These are phyloP conservation scores for Cossypha polioptera DNA, from an alignment of 2,797 vertebrate species.

Conservation along the genomic window DNA sequence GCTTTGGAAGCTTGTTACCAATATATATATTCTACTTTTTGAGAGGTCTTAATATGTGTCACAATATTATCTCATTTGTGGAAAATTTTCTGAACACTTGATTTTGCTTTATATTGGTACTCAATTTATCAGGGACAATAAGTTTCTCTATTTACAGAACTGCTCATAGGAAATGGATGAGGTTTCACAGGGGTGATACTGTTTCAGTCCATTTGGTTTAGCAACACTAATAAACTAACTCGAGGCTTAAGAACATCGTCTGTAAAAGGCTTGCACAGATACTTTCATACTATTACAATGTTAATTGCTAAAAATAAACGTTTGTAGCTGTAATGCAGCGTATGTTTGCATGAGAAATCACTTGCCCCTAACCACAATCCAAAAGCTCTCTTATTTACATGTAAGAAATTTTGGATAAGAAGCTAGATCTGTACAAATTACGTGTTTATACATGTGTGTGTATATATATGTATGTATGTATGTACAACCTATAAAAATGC, in stretches of 20 bases:
- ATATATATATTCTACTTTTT: background rate
- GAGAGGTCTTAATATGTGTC: background rate
- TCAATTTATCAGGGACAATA: background rate
- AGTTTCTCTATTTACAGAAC: background rate
- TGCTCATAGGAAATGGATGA: background rate
- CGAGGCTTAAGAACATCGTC: background rate
- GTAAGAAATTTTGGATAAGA: background rate
- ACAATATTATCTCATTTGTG: background rate
- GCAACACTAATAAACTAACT: background rate
- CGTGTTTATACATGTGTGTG: fast-evolving
- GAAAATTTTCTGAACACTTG: background rate
- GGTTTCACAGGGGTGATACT: background rate
- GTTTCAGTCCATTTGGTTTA: background rate
- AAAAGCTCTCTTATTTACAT: background rate
- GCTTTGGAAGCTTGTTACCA: background rate
- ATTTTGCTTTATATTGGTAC: background rate
- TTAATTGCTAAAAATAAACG: background rate
- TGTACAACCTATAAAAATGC: background rate
- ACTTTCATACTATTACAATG: background rate
- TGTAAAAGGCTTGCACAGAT: background rate
- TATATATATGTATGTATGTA: fast-evolving
- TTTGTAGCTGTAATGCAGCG: background rate
- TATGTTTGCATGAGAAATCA: background rate
- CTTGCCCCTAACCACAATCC: background rate
- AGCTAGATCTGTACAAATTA: background rate